Conservation (phyloP, 2,797 vertebrate species). For the Notolabrus celidotus region DNA sequence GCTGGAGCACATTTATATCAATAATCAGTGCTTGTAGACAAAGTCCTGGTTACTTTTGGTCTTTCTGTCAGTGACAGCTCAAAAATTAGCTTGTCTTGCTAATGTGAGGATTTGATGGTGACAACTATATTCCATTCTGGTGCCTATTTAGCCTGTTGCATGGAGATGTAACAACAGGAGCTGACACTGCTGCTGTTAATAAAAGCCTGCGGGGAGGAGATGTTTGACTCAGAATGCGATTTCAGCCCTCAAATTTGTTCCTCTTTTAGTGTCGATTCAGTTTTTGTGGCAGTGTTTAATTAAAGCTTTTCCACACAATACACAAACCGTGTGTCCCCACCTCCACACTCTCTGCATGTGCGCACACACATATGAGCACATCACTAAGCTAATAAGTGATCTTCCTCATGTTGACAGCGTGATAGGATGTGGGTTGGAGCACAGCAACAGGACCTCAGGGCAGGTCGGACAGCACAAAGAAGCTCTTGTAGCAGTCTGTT, state of each 20-base stretch:
- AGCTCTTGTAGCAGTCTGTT: constrained; percentile 53
- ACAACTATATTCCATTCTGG: background rate
- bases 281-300: constrained; percentile 41
- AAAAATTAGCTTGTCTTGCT: constrained; percentile 24
- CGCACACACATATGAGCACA: background rate
- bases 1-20: background rate
- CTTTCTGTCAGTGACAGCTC: background rate
- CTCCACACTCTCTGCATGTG: background rate
- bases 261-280: constrained; percentile 30
- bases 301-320: constrained; percentile 29
- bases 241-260: constrained; percentile 36
- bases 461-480: constrained; percentile 65
- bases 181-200: constrained; percentile 26
- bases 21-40: background rate
- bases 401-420: constrained; percentile 70
- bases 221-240: constrained; percentile 47
- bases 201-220: constrained; percentile 42
- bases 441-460: constrained; percentile 67
- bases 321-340: constrained; percentile 22
- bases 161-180: constrained; percentile 19
- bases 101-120: constrained; percentile 22
- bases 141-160: constrained; percentile 12
- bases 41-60: background rate
- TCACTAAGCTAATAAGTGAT: constrained; percentile 65
- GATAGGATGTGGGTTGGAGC: constrained; percentile 68